Evolutionary conservation across 2,888 invertebrate species (phyloP).

Genomic region (Gasteruption jaculator): DNA sequence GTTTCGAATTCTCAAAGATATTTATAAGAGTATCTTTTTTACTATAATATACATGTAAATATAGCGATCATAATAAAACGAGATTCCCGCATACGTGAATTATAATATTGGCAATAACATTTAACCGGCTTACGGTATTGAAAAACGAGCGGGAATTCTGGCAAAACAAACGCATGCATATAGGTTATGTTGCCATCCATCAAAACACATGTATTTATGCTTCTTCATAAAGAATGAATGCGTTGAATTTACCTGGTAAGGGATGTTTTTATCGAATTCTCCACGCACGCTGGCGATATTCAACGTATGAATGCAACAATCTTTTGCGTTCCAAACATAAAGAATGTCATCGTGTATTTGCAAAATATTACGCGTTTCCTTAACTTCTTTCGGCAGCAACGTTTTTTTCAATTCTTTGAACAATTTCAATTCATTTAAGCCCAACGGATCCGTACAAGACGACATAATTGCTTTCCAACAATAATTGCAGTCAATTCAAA

Average conservation of each 20-base stretch:
- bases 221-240: background rate
- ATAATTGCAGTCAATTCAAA: constrained; percentile 1
- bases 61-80: no score
- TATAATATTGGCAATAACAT: no score
- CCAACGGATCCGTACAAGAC: constrained; percentile 58
- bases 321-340: constrained; percentile 64
- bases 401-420: constrained; percentile 59
- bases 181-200: constrained; percentile 17
- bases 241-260: constrained; percentile 57
- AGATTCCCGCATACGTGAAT: no score
- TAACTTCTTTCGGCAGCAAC: constrained; percentile 55
- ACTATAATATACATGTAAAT: no score
- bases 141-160: no score
- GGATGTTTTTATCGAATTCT: constrained; percentile 54
- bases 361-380: constrained; percentile 62
- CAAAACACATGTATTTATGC: constrained; percentile 13
- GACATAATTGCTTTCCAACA: constrained; percentile 53
- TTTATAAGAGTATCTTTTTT: no score
- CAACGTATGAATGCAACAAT: constrained; percentile 62
- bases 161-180: constrained; percentile 11
- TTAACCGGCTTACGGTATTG: no score
- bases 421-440: constrained; percentile 60
- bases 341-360: constrained; percentile 64
- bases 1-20: no score
- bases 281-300: constrained; percentile 58